phyloP scores from a whole-genome alignment of 2,888 invertebrate genomes.

The Drepanosiphum platanoidis region DNA sequence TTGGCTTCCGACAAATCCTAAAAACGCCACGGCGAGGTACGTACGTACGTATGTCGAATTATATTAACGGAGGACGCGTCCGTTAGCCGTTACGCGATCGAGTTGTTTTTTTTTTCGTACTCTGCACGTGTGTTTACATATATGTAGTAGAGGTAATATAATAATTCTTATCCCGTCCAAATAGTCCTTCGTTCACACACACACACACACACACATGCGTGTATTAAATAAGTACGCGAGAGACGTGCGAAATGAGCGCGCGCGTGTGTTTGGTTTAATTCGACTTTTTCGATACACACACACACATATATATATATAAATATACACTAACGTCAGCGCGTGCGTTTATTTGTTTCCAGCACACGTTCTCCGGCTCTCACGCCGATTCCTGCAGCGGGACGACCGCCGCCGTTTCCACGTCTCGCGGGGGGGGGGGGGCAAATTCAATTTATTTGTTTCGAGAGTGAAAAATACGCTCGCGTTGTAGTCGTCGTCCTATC shows the following conservation, averaged over 20 bases:
- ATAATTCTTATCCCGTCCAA: no score
- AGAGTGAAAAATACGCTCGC: slow-evolving; percentile 34
- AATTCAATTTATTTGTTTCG: slow-evolving; percentile 61
- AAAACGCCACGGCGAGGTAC: no score
- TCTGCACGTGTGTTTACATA: no score
- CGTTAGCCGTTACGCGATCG: no score
- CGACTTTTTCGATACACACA: slow-evolving; percentile 17
- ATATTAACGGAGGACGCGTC: no score
- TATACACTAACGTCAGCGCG: neutral
- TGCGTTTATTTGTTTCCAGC: slow-evolving; percentile 55
- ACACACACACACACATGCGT: no score
- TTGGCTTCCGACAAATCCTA: no score
- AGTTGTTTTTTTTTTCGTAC: no score
- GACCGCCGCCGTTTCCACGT: neutral
- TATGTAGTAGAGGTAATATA: no score
- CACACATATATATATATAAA: no score
- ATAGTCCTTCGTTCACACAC: no score
- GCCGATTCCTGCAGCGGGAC: slow-evolving; percentile 14
- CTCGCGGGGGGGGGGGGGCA: neutral
- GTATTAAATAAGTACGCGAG: neutral
- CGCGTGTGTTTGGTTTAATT: slow-evolving; percentile 23
- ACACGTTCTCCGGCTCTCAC: slow-evolving; percentile 44
- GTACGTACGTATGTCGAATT: no score
- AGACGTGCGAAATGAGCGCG: neutral
- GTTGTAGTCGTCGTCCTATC: neutral